Percentiles rank a stretch among this genome's conserved stretches.
Conservation (phyloP, 2,797 vertebrate genomes). For the Kryptolebias ocellatus region DNA sequence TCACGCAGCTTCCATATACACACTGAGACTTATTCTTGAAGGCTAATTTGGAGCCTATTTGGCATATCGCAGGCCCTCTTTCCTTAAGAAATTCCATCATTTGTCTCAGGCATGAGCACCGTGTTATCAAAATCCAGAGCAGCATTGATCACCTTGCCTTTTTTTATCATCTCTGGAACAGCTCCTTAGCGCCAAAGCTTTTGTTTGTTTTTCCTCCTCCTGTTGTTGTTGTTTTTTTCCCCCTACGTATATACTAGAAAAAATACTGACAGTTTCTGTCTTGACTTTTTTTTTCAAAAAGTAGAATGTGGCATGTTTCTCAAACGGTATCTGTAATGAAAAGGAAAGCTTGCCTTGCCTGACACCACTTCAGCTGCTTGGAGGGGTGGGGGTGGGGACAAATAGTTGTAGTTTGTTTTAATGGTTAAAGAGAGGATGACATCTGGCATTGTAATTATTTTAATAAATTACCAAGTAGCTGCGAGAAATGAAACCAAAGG, state of each 20-base stretch:
- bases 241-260: constrained; percentile 63
- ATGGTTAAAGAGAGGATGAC: constrained; percentile 76
- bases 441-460: constrained; percentile 71
- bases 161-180: constrained; percentile 72
- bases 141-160: constrained; percentile 79
- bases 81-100: constrained; percentile 80
- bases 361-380: constrained; percentile 69
- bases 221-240: constrained; percentile 45
- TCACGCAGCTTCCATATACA: constrained; percentile 60
- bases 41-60: constrained; percentile 83
- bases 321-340: constrained; percentile 74
- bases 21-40: constrained; percentile 75
- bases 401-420: constrained; percentile 66
- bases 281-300: constrained; percentile 62
- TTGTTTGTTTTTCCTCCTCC: constrained; percentile 71
- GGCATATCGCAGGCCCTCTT: constrained; percentile 74
- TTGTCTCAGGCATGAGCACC: constrained; percentile 75
- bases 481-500: constrained; percentile 64
- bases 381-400: constrained; percentile 31
- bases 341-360: constrained; percentile 69
- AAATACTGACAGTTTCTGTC: constrained; percentile 80
- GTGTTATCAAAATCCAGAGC: constrained; percentile 81
- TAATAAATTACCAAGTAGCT: constrained; percentile 58
- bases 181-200: constrained; percentile 77
- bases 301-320: constrained; percentile 70